Evolutionary conservation across 1,140 invertebrate species (phyloP), one percentile per base, ranked within the genome.

Genomic region (Psix sp.): DNA sequence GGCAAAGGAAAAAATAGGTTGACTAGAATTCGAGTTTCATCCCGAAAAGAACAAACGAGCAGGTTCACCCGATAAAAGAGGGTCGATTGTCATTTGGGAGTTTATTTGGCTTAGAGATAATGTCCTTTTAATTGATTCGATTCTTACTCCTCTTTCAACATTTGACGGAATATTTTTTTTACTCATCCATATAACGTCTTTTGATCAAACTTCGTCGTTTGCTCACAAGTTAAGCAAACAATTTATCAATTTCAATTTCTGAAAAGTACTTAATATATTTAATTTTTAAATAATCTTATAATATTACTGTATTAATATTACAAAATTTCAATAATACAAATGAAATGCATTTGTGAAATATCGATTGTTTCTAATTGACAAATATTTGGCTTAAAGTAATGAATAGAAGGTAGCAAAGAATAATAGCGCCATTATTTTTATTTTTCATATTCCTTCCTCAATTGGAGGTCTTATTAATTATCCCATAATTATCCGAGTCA

Each of bases 401-500:
- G 49, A 29, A 56, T 39, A 16, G 24, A 56, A 31, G 13, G 42
- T n/a, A 11, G 40, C 9, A 0, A 42, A 15, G 13, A 66, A 43
- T 59, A 59, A 68, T 43, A 15, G 39, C 15, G 15, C 16, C 4
- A 36, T 59, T 68, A 66, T 68, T 52, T 49, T 56, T 56, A 38
- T 62, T 51, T 59, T 38, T 26, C 33, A 62, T 63, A 20, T 57
- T 56, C 51, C 40, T 35, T 43, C 21, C 35, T 49, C 49, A 48
- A 71, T 63, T 62, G 49, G 35, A 57, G 42, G 60, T 42, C 45
- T 57, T 78, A 81, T 78, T 78, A 81, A 80, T 80, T 80, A 76
- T 80, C 72, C 36, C 45, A 52, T 74, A 81, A 80, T 81, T 76
- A 79, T 54, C 56, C 42, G 46, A 62, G 46, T 52, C 63, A 26